Evolutionary conservation across 1,140 invertebrate genomes (phyloP), one percentile per base, ranked within the genome.

Genomic region (Cyclina sinensis): DNA sequence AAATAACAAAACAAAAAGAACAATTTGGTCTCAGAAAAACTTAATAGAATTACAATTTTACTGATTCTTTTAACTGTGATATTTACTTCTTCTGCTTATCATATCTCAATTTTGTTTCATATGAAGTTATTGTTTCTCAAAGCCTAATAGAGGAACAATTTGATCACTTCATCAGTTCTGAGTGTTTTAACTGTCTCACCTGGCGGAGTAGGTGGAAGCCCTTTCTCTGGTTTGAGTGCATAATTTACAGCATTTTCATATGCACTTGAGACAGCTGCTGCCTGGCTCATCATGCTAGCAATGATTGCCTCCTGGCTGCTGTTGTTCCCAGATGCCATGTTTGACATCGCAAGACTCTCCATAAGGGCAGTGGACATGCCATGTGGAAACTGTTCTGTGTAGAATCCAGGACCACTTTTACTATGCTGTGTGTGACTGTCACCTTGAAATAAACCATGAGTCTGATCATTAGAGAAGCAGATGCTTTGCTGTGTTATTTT

Each of bases 181-280:
- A n/a, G n/a, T n/a, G n/a, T n/a, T 43, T 43, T 7, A 43, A 14
- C 14, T 21, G 51, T 0, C 85, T 65, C 85, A 92, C 91, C 91
- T 88, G 91, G 91, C n/a, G 91, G 91, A 12, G 91, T 92, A 21
- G 90, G 90, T n/a, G 91, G 91, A 35, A 92, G 68, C 37, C 88
- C 88, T 81, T 91, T 92, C 54, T 92, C 91, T 78, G 84, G 76
- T 90, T 92, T 92, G 46, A 92, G 81, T 48, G 91, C 85, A 54
- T 79, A 92, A 73, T 90, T 90, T 14, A 86, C 59, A 18, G 79
- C 82, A 76, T 79, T 90, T 51, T 86, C 84, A 62, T 89, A 86
- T 57, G 85, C 88, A 46, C 84, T 57, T 0, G 83, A 81, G n/a
- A 48, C 88, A 39, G 88, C 88, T 24, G 81, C 83, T 62, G 86